Percentiles rank a stretch among this genome's conserved stretches.
Evolutionary conservation across 2,797 vertebrate genomes (phyloP).

Genomic region (Thamnophis elegans): DNA sequence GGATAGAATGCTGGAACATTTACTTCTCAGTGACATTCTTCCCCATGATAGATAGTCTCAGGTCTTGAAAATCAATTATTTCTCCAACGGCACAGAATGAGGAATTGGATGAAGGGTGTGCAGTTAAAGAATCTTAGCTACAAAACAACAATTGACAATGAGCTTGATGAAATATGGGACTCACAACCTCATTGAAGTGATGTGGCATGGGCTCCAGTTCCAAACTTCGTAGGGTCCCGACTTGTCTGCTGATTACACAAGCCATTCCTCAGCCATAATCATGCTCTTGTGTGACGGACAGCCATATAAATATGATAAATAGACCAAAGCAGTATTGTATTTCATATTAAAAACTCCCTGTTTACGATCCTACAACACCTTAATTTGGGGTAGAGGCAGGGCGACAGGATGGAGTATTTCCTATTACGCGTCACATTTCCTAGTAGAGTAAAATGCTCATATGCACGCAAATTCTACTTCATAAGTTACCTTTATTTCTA

Average conservation of each 20-base stretch:
- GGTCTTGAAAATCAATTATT: not conserved
- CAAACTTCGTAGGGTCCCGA: not conserved
- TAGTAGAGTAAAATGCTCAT: not conserved
- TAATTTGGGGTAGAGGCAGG: not conserved
- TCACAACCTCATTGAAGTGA: not conserved
- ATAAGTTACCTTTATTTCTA: not conserved
- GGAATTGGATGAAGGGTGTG: not conserved
- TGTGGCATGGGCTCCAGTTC: not conserved
- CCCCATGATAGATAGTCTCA: not conserved
- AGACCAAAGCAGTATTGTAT: not conserved
- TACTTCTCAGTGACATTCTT: constrained; percentile 41
- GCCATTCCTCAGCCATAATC: not conserved
- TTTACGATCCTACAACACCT: not conserved
- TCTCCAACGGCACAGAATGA: not conserved
- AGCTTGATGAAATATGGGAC: not conserved
- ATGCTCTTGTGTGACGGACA: not conserved
- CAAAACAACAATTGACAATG: not conserved
- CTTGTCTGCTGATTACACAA: not conserved
- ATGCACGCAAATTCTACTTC: not conserved
- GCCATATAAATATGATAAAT: not conserved
- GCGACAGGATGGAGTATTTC: not conserved
- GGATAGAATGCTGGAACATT: not conserved
- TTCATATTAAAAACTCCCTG: not conserved
- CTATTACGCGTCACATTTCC: not conserved
- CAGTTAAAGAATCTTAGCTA: not conserved